These are phyloP conservation scores for Forbesichthys papilliferus DNA, from an alignment of 2,113 vertebrate species.

Conservation along the genomic window DNA sequence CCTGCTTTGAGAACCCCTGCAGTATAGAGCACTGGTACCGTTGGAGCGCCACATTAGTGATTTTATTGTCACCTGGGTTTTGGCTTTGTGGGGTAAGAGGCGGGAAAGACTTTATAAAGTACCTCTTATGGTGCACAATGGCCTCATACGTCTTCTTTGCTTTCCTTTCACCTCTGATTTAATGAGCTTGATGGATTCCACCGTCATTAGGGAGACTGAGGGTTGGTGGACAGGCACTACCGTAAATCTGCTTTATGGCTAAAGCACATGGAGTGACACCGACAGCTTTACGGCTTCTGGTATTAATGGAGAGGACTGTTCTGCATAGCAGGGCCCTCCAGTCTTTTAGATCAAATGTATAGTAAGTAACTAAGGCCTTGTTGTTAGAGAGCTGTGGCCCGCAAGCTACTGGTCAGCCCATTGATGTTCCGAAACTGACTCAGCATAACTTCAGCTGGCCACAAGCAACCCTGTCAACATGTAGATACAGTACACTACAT, in stretches of 20 bases:
- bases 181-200: slow-evolving; percentile 71
- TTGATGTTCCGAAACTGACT: slow-evolving; percentile 26
- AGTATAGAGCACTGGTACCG: background rate
- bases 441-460: slow-evolving; percentile 31
- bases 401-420: slow-evolving; percentile 27
- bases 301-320: slow-evolving; percentile 65
- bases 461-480: background rate
- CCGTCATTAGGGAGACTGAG: slow-evolving; percentile 67
- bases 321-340: slow-evolving; percentile 54
- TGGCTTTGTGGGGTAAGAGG: slow-evolving; percentile 8
- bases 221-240: slow-evolving; percentile 52
- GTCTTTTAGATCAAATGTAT: slow-evolving; percentile 49
- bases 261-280: slow-evolving; percentile 58
- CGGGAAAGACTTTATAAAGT: slow-evolving; percentile 52
- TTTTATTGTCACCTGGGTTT: slow-evolving; percentile 42
- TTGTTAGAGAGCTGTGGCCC: slow-evolving; percentile 42
- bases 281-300: slow-evolving; percentile 68
- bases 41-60: slow-evolving; percentile 25
- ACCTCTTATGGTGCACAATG: slow-evolving; percentile 57
- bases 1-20: background rate
- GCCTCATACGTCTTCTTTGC: slow-evolving; percentile 63
- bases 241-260: slow-evolving; percentile 73
- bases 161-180: slow-evolving; percentile 72
- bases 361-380: slow-evolving; percentile 37
- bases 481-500: background rate